Evolutionary conservation across 2,888 invertebrate species (phyloP).

Genomic region (Rapana venosa): DNA sequence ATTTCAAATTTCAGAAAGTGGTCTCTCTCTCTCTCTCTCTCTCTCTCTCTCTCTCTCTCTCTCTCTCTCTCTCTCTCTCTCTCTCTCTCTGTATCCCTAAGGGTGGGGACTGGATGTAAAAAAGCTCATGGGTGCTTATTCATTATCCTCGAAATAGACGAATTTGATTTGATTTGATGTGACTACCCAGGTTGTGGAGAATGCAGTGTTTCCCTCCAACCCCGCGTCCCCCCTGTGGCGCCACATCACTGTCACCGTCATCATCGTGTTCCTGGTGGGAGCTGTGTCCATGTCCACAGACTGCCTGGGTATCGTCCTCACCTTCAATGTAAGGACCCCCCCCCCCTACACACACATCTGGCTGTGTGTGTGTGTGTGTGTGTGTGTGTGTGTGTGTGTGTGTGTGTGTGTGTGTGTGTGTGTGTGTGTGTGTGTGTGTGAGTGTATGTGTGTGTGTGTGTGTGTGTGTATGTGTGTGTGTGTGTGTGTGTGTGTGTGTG

Average conservation of each 20-base stretch:
- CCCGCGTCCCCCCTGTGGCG: conserved; percentile 76
- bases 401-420: neutral
- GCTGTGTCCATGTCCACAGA: conserved; percentile 89
- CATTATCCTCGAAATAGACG: too few relatives aligned
- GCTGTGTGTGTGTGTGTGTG: neutral
- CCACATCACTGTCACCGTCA: conserved; percentile 83
- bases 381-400: too few relatives aligned
- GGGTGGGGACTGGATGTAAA: too few relatives aligned
- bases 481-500: neutral
- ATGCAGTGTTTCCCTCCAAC: conserved; percentile 76
- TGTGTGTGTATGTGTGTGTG: too few relatives aligned
- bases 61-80: too few relatives aligned
- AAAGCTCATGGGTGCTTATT: too few relatives aligned
- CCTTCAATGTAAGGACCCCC: conserved; percentile 86
- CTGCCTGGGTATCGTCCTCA: conserved; percentile 89
- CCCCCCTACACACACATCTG: neutral
- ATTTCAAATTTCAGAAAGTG: too few relatives aligned
- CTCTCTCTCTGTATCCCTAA: too few relatives aligned
- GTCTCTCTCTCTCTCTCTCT: too few relatives aligned
- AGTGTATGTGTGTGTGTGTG: neutral
- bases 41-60: too few relatives aligned
- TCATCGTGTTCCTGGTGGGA: conserved; percentile 85
- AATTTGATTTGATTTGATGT: too few relatives aligned
- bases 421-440: neutral
- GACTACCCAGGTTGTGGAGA: conserved; percentile 76